A percentile compares a stretch with the other conserved stretches of the same genome.
These are phyloP conservation scores for Psettodes erumei DNA, from an alignment of 2,113 vertebrate genomes.

Conservation along the genomic window DNA sequence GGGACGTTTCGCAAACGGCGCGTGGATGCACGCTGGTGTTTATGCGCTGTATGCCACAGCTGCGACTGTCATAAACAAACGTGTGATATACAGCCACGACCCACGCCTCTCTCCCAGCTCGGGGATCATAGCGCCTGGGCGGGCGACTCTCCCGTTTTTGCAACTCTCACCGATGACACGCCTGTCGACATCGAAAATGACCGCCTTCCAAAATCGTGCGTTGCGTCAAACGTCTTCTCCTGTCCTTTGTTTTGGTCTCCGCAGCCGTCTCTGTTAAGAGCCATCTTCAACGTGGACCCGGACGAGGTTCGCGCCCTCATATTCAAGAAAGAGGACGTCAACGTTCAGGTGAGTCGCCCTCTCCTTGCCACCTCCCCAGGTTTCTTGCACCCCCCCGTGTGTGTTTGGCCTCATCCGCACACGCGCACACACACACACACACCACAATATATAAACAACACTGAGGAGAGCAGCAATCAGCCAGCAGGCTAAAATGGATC, in stretches of 20 bases:
- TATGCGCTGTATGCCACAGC: constrained; percentile 18
- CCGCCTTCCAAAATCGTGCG: constrained; percentile 28
- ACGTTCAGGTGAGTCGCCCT: constrained; percentile 89
- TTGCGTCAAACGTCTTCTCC: constrained; percentile 11
- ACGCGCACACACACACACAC: not conserved
- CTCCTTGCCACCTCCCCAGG: too few relatives aligned
- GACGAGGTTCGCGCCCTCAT: constrained; percentile 97
- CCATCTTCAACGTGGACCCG: constrained; percentile 98
- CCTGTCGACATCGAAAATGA: constrained; percentile 43
- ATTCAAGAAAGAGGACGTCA: constrained; percentile 99
- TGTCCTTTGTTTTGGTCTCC: constrained; percentile 15
- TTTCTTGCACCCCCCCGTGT: not conserved
- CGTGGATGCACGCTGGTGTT: not conserved
- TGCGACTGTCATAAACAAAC: constrained; percentile 47
- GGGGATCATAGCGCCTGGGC: constrained; percentile 34
- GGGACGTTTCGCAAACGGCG: not conserved
- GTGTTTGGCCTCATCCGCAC: not conserved
- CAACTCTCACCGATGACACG: constrained; percentile 43
- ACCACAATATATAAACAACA: not conserved
- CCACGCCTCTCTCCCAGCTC: constrained; percentile 14
- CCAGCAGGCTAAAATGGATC: constrained; percentile 37
- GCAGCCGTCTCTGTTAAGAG: constrained; percentile 95
- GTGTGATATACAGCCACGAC: constrained; percentile 14
- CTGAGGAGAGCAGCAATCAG: constrained; percentile 29
- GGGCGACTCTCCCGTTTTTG: constrained; percentile 23